A percentile compares a stretch with the other conserved stretches of the same genome.
These are phyloP conservation scores for Muraenolepis orangiensis DNA, from an alignment of 2,797 vertebrate species.

Conservation along the genomic window DNA sequence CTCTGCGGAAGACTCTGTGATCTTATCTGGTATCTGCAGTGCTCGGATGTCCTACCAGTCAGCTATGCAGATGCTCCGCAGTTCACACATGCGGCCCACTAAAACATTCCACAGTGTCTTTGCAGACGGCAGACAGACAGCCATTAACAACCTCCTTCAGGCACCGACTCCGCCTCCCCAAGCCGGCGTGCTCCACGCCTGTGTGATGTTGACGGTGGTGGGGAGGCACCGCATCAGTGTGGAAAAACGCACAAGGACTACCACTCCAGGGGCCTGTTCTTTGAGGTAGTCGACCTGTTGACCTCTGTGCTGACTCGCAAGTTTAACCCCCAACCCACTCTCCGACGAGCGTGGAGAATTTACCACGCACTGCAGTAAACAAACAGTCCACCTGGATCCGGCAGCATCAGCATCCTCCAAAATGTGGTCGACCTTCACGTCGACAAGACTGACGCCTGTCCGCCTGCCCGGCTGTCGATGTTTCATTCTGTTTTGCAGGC, in stretches of 20 bases:
- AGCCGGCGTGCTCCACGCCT: too few relatives aligned
- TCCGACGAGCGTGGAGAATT: not conserved
- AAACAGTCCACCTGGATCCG: not conserved
- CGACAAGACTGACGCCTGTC: too few relatives aligned
- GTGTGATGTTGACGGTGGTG: too few relatives aligned
- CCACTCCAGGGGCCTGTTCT: not conserved
- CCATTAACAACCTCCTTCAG: too few relatives aligned
- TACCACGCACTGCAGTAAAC: not conserved
- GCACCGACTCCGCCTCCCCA: too few relatives aligned
- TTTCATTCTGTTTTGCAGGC: not conserved
- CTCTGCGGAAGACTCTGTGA: not conserved
- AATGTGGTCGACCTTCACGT: not conserved
- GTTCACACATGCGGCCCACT: too few relatives aligned
- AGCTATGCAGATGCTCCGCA: not conserved
- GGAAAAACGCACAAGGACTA: not conserved
- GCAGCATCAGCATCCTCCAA: not conserved
- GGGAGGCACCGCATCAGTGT: not conserved
- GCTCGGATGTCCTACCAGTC: not conserved
- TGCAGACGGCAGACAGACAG: too few relatives aligned
- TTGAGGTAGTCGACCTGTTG: slow-evolving; percentile 1
- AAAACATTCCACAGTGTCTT: too few relatives aligned
- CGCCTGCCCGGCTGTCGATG: not conserved
- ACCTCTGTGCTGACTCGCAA: not conserved
- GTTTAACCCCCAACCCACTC: slow-evolving; percentile 3
- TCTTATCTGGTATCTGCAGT: not conserved